Evolutionary conservation across 2,888 invertebrate genomes (phyloP).

Genomic region (Cheiracanthium punctorium): DNA sequence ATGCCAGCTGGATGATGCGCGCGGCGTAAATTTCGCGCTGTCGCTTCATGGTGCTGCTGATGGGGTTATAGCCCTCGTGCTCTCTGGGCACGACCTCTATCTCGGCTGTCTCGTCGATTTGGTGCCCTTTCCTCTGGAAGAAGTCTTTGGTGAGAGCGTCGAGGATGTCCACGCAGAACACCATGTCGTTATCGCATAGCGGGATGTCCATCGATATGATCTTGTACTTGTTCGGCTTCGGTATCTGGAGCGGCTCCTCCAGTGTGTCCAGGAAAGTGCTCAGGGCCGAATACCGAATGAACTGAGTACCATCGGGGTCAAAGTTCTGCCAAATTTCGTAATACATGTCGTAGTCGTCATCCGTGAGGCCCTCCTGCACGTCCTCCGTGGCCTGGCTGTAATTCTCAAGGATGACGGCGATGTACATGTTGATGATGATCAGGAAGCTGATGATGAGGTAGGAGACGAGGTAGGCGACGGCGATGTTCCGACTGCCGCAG

Average conservation of each 20-base stretch:
- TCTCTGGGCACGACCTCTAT: slow-evolving; percentile 86
- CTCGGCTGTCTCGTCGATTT: slow-evolving; percentile 93
- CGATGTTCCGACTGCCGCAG: slow-evolving; percentile 95
- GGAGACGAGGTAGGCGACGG: slow-evolving; percentile 94
- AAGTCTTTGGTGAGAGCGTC: slow-evolving; percentile 99
- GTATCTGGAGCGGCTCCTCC: slow-evolving; percentile 97
- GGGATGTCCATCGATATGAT: slow-evolving; percentile 99
- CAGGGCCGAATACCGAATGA: slow-evolving; percentile 94
- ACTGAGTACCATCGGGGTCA: slow-evolving; percentile 98
- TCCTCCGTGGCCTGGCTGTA: slow-evolving; percentile 99
- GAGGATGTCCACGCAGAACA: slow-evolving; percentile 98
- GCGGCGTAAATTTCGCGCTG: slow-evolving; percentile 98
- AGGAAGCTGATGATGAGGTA: slow-evolving; percentile 98
- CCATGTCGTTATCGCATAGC: slow-evolving; percentile 95
- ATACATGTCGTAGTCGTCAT: slow-evolving; percentile 99
- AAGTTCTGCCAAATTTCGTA: slow-evolving; percentile 99
- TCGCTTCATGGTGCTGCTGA: slow-evolving; percentile 94
- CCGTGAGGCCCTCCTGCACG: slow-evolving; percentile 87
- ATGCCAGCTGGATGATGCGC: slow-evolving; percentile 94
- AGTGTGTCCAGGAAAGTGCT: slow-evolving; percentile 96
- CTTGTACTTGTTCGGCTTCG: slow-evolving; percentile 98
- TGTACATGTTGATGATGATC: slow-evolving; percentile 99
- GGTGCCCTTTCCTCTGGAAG: slow-evolving; percentile 96
- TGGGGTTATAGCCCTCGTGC: slow-evolving; percentile 90
- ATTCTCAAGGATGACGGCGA: slow-evolving; percentile 99